Evolutionary conservation across 2,888 invertebrate genomes (phyloP).

Genomic region (Brachypalpus laphriformis): DNA sequence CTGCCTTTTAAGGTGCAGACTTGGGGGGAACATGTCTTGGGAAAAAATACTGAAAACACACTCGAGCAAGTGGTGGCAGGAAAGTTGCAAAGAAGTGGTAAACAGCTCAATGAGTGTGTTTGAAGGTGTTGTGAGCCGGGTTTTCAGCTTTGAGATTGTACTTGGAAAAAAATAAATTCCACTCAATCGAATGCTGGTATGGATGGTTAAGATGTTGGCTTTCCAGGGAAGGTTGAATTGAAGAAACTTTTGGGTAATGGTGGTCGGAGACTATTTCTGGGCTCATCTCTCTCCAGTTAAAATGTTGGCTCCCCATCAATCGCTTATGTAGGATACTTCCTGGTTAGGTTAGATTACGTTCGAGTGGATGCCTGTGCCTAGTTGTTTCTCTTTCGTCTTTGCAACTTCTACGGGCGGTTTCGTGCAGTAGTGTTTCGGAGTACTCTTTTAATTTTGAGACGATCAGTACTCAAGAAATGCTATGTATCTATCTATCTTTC

Average conservation of each 20-base stretch:
- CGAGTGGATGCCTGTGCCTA: too few relatives aligned
- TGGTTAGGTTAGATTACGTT: too few relatives aligned
- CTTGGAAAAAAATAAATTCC: conserved; percentile 21
- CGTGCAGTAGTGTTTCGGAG: too few relatives aligned
- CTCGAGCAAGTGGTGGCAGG: conserved; percentile 58
- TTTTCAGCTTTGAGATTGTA: conserved; percentile 48
- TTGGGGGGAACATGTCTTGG: conserved; percentile 21
- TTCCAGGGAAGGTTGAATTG: background rate
- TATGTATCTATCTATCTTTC: too few relatives aligned
- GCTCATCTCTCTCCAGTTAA: too few relatives aligned
- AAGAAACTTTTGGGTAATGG: background rate
- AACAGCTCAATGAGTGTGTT: conserved; percentile 54
- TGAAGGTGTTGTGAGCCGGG: conserved; percentile 64
- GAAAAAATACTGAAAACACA: conserved; percentile 24
- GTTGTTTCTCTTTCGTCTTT: too few relatives aligned
- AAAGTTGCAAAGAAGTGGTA: conserved; percentile 68
- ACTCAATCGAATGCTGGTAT: conserved; percentile 29
- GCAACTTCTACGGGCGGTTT: too few relatives aligned
- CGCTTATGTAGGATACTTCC: too few relatives aligned
- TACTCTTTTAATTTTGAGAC: too few relatives aligned
- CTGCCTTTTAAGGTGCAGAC: conserved; percentile 33
- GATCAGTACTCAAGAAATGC: too few relatives aligned
- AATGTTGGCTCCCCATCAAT: too few relatives aligned
- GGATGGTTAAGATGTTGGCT: background rate
- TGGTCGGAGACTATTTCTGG: too few relatives aligned